A percentile compares a stretch with the other conserved stretches of the same genome.
phyloP scores from a whole-genome alignment of 2,113 vertebrate species.

The Xenopus borealis region DNA sequence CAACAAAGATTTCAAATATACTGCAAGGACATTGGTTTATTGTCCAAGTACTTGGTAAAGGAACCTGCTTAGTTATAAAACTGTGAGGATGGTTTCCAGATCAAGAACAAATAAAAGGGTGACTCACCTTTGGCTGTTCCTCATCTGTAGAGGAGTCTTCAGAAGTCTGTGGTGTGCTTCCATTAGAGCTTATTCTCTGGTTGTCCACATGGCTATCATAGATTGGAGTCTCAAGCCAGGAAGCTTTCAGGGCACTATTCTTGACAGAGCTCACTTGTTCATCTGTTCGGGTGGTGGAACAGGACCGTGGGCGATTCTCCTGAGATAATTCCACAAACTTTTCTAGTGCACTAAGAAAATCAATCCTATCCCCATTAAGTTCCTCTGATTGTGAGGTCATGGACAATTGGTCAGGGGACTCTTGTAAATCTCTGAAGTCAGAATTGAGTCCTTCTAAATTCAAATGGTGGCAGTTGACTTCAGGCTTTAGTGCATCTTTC shows the following conservation, averaged over 20 bases:
- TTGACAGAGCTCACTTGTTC: conserved; percentile 61
- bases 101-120: not conserved
- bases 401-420: conserved; percentile 63
- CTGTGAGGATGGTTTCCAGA: no score
- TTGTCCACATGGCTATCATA: conserved; percentile 50
- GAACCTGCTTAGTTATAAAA: no score
- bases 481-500: conserved; percentile 69
- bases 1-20: no score
- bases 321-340: conserved; percentile 89
- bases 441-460: conserved; percentile 69
- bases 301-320: conserved; percentile 65
- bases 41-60: no score
- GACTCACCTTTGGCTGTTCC: conserved; percentile 71
- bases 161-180: conserved; percentile 57
- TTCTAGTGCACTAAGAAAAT: conserved; percentile 90
- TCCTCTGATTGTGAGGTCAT: conserved; percentile 53
- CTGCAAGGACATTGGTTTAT: no score
- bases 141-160: conserved; percentile 70
- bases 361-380: conserved; percentile 82
- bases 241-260: conserved; percentile 55
- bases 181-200: conserved; percentile 56
- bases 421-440: conserved; percentile 61
- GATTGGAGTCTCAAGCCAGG: conserved; percentile 54
- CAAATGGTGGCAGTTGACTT: conserved; percentile 65
- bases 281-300: conserved; percentile 65